A percentile compares a stretch with the other conserved stretches of the same genome.
phyloP scores from a whole-genome alignment of 2,888 invertebrate genomes.

The Euzetes globulus region DNA sequence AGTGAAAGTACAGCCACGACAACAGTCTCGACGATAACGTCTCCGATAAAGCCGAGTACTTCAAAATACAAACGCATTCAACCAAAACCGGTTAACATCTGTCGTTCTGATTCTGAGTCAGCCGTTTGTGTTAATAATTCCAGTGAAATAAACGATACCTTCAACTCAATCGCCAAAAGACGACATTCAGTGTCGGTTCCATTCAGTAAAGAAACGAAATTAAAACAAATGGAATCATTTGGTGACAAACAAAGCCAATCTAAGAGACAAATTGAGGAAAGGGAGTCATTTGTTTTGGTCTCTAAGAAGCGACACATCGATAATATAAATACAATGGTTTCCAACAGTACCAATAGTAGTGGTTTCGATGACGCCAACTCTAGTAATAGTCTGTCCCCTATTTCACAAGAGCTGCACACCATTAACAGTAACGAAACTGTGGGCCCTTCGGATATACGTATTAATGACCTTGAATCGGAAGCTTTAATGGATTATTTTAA shows the following conservation, averaged over 20 bases:
- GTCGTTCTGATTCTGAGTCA: slow-evolving; percentile 27
- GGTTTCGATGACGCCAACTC: slow-evolving; percentile 27
- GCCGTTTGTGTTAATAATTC: slow-evolving; percentile 1
- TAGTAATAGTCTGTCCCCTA: slow-evolving; percentile 24
- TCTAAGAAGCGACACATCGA: slow-evolving; percentile 39
- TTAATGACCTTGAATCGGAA: slow-evolving; percentile 49
- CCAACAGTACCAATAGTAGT: slow-evolving; percentile 28
- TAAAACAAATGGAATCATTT: background rate
- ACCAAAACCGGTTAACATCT: slow-evolving; percentile 50
- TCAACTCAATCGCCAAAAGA: slow-evolving; percentile 2
- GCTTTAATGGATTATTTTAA: slow-evolving; percentile 65
- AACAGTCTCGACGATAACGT: slow-evolving; percentile 9
- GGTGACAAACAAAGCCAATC: slow-evolving; percentile 9
- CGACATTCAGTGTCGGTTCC: slow-evolving; percentile 22
- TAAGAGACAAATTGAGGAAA: slow-evolving; percentile 39
- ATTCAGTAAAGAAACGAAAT: background rate
- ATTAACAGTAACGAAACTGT: background rate
- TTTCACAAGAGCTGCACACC: background rate
- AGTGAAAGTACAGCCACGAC: slow-evolving; percentile 4
- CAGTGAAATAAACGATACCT: background rate
- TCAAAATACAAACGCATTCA: slow-evolving; percentile 54
- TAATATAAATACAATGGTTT: slow-evolving; percentile 10
- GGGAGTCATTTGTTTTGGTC: slow-evolving; percentile 5
- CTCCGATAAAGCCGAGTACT: slow-evolving; percentile 29
- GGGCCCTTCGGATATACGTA: slow-evolving; percentile 39